Conservation (phyloP, 2,113 vertebrate genomes). For the Trematocara macrostoma region DNA sequence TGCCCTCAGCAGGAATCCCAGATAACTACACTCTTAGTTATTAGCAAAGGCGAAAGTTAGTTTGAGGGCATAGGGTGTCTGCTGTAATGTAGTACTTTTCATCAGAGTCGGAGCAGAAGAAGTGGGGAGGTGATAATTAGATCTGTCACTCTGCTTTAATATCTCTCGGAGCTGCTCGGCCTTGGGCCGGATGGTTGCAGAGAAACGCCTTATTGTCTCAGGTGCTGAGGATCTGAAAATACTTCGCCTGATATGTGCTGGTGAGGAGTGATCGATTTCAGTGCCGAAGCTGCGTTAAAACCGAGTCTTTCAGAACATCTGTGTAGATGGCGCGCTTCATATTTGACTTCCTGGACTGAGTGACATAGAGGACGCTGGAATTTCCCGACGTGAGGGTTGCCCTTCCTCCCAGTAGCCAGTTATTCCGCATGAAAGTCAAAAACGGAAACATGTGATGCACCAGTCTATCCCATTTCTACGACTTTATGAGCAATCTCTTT, state of each 20-base stretch:
- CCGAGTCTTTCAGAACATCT: background rate
- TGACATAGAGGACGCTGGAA: rapidly evolving
- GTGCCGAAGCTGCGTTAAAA: background rate
- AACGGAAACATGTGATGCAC: background rate
- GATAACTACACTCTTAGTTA: conserved; percentile 48
- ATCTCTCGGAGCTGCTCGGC: conserved; percentile 20
- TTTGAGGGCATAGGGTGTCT: conserved; percentile 50
- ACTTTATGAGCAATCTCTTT: background rate
- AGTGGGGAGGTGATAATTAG: conserved; percentile 62
- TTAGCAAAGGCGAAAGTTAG: conserved; percentile 60
- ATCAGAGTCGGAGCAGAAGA: conserved; percentile 33
- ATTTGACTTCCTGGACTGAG: background rate
- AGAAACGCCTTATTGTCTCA: conserved; percentile 56
- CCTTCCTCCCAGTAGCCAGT: background rate
- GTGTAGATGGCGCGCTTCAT: rapidly evolving
- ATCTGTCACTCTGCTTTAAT: conserved; percentile 70
- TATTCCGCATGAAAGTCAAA: background rate
- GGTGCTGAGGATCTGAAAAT: conserved; percentile 15
- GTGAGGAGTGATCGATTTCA: conserved; percentile 45
- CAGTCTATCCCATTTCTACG: background rate
- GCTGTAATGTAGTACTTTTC: conserved; percentile 41
- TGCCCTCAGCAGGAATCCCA: conserved; percentile 45
- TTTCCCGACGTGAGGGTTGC: rapidly evolving
- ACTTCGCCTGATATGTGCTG: conserved; percentile 18
- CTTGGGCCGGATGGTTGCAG: conserved; percentile 26